Evolutionary conservation across 2,797 vertebrate genomes (phyloP).

Genomic region (Rhinogobio ventralis): DNA sequence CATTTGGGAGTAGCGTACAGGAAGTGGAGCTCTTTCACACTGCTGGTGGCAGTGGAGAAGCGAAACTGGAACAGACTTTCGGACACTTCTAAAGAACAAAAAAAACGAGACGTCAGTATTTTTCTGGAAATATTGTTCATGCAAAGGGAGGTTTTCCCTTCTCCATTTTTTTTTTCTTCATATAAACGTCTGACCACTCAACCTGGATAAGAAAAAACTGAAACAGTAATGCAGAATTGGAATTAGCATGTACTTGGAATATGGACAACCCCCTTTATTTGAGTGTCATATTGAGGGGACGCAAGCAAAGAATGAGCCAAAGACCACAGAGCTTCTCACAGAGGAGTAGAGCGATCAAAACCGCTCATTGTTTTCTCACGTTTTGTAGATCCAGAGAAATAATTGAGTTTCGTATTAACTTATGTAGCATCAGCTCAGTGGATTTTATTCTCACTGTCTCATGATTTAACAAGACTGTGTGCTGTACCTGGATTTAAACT

Average conservation of each 20-base stretch:
- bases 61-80: constrained; percentile 37
- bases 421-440: constrained; percentile 76
- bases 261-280: constrained; percentile 3
- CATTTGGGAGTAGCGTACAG: constrained; percentile 66
- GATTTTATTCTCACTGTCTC: constrained; percentile 60
- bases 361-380: constrained; percentile 66
- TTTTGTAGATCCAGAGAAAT: constrained; percentile 68
- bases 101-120: constrained; percentile 48
- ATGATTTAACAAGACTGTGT: constrained; percentile 66
- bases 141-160: constrained; percentile 45
- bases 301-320: constrained; percentile 72
- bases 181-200: constrained; percentile 20
- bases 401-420: constrained; percentile 66
- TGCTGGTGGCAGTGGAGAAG: constrained; percentile 56
- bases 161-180: constrained; percentile 4
- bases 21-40: constrained; percentile 56
- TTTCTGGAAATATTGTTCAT: constrained; percentile 50
- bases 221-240: not conserved
- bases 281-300: constrained; percentile 14
- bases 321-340: constrained; percentile 71
- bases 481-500: constrained; percentile 66
- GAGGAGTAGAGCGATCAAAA: constrained; percentile 69
- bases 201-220: constrained; percentile 24
- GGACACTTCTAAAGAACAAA: constrained; percentile 25
- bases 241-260: not conserved